A percentile compares a stretch with the other conserved stretches of the same genome.
These are phyloP conservation scores for Apeltes quadracus DNA, from an alignment of 2,113 vertebrate species.

Conservation along the genomic window DNA sequence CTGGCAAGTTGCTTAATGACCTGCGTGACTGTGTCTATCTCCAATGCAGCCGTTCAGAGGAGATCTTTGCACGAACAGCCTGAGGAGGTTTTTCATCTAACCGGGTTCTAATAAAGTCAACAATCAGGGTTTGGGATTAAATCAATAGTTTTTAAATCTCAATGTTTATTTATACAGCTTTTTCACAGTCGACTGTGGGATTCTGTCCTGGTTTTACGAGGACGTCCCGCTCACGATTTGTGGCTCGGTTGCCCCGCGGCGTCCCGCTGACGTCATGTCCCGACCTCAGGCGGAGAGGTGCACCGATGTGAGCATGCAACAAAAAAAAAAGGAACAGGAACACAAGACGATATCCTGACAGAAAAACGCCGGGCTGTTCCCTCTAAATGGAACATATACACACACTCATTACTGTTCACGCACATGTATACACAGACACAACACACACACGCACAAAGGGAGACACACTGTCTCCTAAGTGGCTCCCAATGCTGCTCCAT, in stretches of 20 bases:
- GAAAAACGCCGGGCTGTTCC: conserved; percentile 46
- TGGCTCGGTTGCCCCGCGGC: conserved; percentile 47
- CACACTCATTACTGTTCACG: conserved; percentile 39
- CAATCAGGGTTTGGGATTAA: conserved; percentile 45
- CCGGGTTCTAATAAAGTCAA: conserved; percentile 42
- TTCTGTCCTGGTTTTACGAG: conserved; percentile 52
- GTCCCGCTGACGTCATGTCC: conserved; percentile 59
- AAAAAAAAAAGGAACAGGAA: conserved; percentile 28
- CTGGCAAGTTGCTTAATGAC: conserved; percentile 67
- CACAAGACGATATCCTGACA: conserved; percentile 50
- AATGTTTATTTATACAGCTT: conserved; percentile 39
- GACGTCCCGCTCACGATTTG: conserved; percentile 56
- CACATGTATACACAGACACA: conserved; percentile 41
- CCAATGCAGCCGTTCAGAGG: conserved; percentile 15
- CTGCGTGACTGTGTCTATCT: conserved; percentile 55
- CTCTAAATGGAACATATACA: conserved; percentile 60
- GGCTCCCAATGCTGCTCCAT: conserved; percentile 76
- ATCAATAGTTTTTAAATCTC: conserved; percentile 34
- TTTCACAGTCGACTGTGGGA: conserved; percentile 29
- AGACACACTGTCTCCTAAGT: conserved; percentile 65
- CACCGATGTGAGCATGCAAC: conserved; percentile 45
- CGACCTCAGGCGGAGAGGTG: conserved; percentile 42
- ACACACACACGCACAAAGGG: conserved; percentile 46
- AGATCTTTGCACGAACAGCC: conserved; percentile 20
- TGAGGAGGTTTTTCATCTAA: conserved; percentile 37